phyloP scores from a whole-genome alignment of 2,888 invertebrate species.

The Lithosia quadra region DNA sequence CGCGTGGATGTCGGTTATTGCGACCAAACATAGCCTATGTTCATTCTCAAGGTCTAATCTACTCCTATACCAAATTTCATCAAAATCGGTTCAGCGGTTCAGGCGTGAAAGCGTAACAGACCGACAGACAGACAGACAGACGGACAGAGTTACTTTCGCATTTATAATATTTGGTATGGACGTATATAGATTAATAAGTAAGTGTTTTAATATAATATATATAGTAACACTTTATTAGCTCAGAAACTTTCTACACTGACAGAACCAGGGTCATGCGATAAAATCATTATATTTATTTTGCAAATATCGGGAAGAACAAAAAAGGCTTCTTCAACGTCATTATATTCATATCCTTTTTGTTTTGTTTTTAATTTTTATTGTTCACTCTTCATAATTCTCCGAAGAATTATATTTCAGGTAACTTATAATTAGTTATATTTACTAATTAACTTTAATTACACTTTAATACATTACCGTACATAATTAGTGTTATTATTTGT shows the following conservation, averaged over 20 bases:
- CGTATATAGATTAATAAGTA: too few relatives aligned
- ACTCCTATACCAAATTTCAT: too few relatives aligned
- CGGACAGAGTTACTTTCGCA: too few relatives aligned
- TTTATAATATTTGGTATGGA: too few relatives aligned
- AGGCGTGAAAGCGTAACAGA: too few relatives aligned
- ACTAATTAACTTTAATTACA: constrained; percentile 20
- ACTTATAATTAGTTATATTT: constrained; percentile 13
- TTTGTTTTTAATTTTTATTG: neutral
- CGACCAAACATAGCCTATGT: too few relatives aligned
- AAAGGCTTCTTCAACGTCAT: neutral
- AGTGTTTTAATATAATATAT: neutral
- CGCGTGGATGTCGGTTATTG: too few relatives aligned
- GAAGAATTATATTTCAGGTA: neutral
- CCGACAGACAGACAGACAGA: too few relatives aligned
- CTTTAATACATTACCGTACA: constrained; percentile 18
- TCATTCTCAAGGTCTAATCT: too few relatives aligned
- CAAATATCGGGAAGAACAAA: neutral
- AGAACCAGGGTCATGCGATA: neutral
- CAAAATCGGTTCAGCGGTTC: too few relatives aligned
- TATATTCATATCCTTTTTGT: neutral
- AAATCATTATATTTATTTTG: neutral
- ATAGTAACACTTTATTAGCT: neutral
- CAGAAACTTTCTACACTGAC: neutral
- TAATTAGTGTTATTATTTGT: constrained; percentile 36
- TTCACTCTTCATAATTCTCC: neutral